phyloP scores from a whole-genome alignment of 2,113 vertebrate genomes.

The Oncorhynchus nerka region DNA sequence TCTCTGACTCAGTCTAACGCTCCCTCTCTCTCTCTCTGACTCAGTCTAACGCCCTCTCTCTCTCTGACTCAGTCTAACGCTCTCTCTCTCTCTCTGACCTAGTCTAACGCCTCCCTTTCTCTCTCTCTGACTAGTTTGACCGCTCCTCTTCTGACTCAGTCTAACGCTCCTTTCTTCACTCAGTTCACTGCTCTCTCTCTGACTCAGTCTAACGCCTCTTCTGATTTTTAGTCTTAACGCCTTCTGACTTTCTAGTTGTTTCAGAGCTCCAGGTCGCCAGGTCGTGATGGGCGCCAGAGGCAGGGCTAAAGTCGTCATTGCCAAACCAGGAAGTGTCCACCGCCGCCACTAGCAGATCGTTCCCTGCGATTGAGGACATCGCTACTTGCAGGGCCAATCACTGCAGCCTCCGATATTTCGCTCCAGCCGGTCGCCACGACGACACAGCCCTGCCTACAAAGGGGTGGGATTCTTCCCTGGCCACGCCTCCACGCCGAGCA shows the following conservation, averaged over 20 bases:
- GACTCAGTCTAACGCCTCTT: not conserved
- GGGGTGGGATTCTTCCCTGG: constrained; percentile 26
- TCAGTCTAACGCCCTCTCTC: no score
- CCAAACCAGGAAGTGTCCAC: constrained; percentile 68
- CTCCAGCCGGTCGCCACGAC: constrained; percentile 61
- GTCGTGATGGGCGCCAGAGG: constrained; percentile 57
- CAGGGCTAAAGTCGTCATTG: constrained; percentile 65
- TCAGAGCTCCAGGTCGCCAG: constrained; percentile 56
- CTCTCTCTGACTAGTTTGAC: no score
- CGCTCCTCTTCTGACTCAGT: no score
- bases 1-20: no score
- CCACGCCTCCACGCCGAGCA: constrained; percentile 17
- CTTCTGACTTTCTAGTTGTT: constrained; percentile 53
- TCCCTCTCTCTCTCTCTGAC: no score
- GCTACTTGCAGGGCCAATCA: constrained; percentile 79
- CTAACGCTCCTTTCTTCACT: no score
- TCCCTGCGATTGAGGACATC: constrained; percentile 64
- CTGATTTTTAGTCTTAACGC: not conserved
- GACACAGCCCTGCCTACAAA: constrained; percentile 45
- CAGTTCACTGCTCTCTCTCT: not conserved
- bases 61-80: no score
- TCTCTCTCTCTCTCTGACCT: no score
- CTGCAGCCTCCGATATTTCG: constrained; percentile 41
- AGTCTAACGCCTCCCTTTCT: no score
- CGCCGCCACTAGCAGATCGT: constrained; percentile 65